Evolutionary conservation across 2,888 invertebrate genomes (phyloP), one percentile per base, ranked within the genome.

Genomic region (Drosophila buzzatii): DNA sequence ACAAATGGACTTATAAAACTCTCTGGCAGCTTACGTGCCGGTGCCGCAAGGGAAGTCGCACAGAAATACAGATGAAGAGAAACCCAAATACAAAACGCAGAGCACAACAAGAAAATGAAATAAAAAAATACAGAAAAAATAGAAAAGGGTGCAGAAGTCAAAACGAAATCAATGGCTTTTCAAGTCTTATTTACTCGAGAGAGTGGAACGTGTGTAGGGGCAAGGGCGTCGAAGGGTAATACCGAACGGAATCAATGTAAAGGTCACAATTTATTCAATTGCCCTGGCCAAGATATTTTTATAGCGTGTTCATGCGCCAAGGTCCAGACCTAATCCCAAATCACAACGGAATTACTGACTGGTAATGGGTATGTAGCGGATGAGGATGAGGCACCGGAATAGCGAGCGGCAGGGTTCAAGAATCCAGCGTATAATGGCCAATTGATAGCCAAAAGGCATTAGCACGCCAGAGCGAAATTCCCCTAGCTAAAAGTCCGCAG

Each of bases 381-480:
- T 67, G 78, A 73, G 76, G 86, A 81, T 67, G 78, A 73, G 62
- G 60, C 72, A 62, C 67, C 67, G 68, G 65, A 70, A 69, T 59
- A 55, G 73, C n/a, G 57, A 60, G 44, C 69, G 58, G 27, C 58
- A n/a, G 68, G 78, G 61, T 60, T 76, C 64, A 72, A 79, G 76
- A 73, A 80, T 76, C 78, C 69, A 79, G 79, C 86, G 79, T 82
- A 87, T 87, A 87, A 87, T 87, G 86, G 86, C 86, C 86, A 87
- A 87, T 87, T 87, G 86, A 87, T 87, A 89, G 89, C 86, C 89
- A 84, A 87, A 87, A 87, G 89, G 86, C 86, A 87, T 87, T 87
- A 87, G 84, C 89, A 87, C 86, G 89, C 89, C 82, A 76, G 82
- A 85, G 57, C 57, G 77, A 79, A 88, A 85, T 86, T 86, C 84